A percentile compares a stretch with the other conserved stretches of the same genome.
Conservation (phyloP, 2,888 invertebrate genomes). For the Xanthorhoe spadicearia region DNA sequence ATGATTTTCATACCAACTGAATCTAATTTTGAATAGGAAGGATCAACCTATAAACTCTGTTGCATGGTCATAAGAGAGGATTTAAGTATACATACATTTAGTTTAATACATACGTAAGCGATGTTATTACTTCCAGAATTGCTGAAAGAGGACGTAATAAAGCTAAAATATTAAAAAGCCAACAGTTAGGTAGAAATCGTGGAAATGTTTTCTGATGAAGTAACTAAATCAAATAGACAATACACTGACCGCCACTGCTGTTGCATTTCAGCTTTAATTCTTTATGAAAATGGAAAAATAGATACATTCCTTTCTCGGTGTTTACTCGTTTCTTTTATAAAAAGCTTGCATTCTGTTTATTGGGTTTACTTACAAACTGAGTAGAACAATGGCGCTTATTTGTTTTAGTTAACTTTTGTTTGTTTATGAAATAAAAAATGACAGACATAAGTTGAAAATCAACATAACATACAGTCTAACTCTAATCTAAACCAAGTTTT, state of each 20-base stretch:
- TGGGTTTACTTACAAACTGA: conserved; percentile 22
- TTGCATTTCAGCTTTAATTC: conserved; percentile 39
- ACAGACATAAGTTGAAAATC: too few species aligned
- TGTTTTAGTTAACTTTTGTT: background rate
- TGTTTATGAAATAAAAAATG: too few species aligned
- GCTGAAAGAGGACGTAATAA: conserved; percentile 5
- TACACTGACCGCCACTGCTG: conserved; percentile 31
- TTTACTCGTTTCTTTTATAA: conserved; percentile 26
- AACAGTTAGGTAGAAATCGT: conserved; percentile 24
- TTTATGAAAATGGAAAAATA: conserved; percentile 39
- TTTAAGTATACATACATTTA: background rate
- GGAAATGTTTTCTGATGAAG: conserved; percentile 33
- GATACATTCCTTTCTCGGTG: conserved; percentile 27
- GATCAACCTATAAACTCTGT: background rate
- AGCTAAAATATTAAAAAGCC: conserved; percentile 31
- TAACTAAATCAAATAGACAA: conserved; percentile 42
- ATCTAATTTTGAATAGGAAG: background rate
- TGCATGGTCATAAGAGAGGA: background rate
- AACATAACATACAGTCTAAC: too few species aligned
- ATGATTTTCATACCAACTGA: background rate
- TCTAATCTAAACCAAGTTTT: too few species aligned
- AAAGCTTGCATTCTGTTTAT: conserved; percentile 20
- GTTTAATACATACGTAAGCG: background rate
- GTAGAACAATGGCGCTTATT: background rate
- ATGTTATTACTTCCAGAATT: conserved; percentile 5